A percentile compares a stretch with the other conserved stretches of the same genome.
Evolutionary conservation across 2,888 invertebrate species (phyloP).

Genomic region (Rhagonycha lutea): DNA sequence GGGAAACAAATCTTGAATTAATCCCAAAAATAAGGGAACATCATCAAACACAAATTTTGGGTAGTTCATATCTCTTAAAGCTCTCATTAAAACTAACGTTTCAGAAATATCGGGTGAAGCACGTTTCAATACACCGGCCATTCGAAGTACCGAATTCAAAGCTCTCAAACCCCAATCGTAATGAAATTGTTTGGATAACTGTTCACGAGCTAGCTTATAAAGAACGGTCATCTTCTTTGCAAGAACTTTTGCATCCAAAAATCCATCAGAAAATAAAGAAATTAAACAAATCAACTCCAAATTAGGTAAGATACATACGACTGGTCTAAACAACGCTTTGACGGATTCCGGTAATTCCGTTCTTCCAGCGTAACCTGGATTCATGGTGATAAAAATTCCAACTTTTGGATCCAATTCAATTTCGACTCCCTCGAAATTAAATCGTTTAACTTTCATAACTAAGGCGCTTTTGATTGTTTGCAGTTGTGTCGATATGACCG

Average conservation of each 20-base stretch:
- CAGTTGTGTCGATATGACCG: conserved; percentile 90
- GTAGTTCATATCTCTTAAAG: conserved; percentile 89
- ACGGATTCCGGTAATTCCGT: conserved; percentile 92
- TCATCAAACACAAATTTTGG: conserved; percentile 94
- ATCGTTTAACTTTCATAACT: conserved; percentile 72
- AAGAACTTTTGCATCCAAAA: conserved; percentile 84
- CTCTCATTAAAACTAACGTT: conserved; percentile 87
- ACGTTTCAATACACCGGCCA: conserved; percentile 87
- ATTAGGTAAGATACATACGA: conserved; percentile 91
- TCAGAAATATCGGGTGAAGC: conserved; percentile 80
- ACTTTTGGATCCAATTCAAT: conserved; percentile 83
- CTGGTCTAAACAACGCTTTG: conserved; percentile 88
- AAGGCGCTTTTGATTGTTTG: conserved; percentile 87
- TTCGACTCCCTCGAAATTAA: conserved; percentile 69
- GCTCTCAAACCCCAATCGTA: conserved; percentile 94
- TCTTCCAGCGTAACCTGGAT: conserved; percentile 90
- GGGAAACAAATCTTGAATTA: conserved; percentile 88
- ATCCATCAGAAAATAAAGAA: conserved; percentile 90
- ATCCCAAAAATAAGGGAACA: conserved; percentile 84
- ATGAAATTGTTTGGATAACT: conserved; percentile 89
- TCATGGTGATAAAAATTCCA: conserved; percentile 95
- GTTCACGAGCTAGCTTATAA: conserved; percentile 84
- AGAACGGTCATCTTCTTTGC: conserved; percentile 94
- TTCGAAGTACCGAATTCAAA: conserved; percentile 86
- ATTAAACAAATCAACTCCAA: conserved; percentile 90